Evolutionary conservation across 2,888 invertebrate species (phyloP).

Genomic region (Tipula unca): DNA sequence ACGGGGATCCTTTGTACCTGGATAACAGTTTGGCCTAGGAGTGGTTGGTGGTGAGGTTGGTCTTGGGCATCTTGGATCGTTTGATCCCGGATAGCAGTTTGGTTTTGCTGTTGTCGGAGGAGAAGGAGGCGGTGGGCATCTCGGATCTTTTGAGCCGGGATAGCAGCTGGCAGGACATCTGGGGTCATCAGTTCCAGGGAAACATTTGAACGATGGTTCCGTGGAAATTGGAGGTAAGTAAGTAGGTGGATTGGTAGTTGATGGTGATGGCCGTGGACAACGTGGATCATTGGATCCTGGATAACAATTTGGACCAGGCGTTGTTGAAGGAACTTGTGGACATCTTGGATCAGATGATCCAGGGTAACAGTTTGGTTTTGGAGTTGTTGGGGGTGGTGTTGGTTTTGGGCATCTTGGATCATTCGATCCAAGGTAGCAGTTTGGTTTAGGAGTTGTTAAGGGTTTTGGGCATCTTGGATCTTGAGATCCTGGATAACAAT

Average conservation of each 20-base stretch:
- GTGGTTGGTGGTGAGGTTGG: conserved; percentile 29
- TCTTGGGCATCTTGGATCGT: conserved; percentile 29
- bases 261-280: conserved; percentile 30
- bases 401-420: conserved; percentile 35
- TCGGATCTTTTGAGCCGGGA: conserved; percentile 29
- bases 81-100: conserved; percentile 29
- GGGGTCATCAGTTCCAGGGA: conserved; percentile 33
- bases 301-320: conserved; percentile 25
- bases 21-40: conserved; percentile 30
- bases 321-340: background rate
- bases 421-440: conserved; percentile 32
- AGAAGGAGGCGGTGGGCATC: too few relatives aligned
- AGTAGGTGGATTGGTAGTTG: conserved; percentile 25
- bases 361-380: conserved; percentile 28
- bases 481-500: conserved; percentile 38
- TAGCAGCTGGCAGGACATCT: conserved; percentile 28
- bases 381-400: conserved; percentile 29
- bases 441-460: conserved; percentile 28
- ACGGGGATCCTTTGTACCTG: conserved; percentile 32
- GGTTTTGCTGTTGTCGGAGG: too few relatives aligned
- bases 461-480: conserved; percentile 34
- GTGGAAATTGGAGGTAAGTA: background rate
- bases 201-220: conserved; percentile 34
- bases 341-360: conserved; percentile 31
- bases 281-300: conserved; percentile 36